Evolutionary conservation across 2,888 invertebrate species (phyloP).

Genomic region (Oxytorus armatus): DNA sequence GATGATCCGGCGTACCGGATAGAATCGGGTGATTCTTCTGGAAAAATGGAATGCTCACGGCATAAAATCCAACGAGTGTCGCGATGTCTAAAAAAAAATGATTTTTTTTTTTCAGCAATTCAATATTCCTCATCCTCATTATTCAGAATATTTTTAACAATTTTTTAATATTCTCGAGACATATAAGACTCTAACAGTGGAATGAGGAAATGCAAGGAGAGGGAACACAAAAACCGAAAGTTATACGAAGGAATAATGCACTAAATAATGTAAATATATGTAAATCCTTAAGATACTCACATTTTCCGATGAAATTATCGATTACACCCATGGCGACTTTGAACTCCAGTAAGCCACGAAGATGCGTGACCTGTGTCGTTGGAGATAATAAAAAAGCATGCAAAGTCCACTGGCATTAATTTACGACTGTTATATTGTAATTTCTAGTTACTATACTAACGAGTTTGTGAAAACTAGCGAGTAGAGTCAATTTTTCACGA

Average conservation of each 20-base stretch:
- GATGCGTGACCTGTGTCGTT: constrained; percentile 88
- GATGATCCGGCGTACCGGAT: constrained; percentile 87
- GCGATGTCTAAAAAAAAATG: constrained; percentile 90
- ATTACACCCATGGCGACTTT: constrained; percentile 96
- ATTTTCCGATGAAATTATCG: constrained; percentile 98
- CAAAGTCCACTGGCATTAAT: background rate
- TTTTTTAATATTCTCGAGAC: too few relatives aligned
- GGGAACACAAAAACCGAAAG: too few relatives aligned
- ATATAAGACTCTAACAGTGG: too few relatives aligned
- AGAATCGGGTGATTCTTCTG: constrained; percentile 89
- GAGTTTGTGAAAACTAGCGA: constrained; percentile 95
- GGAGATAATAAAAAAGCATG: constrained; percentile 38
- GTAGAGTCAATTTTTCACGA: constrained; percentile 94
- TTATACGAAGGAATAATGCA: too few relatives aligned
- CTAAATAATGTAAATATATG: background rate
- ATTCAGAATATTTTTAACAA: too few relatives aligned
- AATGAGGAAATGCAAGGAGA: too few relatives aligned
- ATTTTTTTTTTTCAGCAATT: constrained; percentile 1
- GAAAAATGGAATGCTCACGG: constrained; percentile 97
- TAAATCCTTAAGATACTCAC: constrained; percentile 85
- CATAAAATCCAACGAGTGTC: constrained; percentile 97
- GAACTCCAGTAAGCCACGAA: constrained; percentile 95
- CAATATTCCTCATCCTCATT: too few relatives aligned
- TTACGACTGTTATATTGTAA: background rate
- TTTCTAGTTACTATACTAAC: constrained; percentile 76